phyloP scores from a whole-genome alignment of 2,113 vertebrate genomes.

The Copsychus sechellarum region DNA sequence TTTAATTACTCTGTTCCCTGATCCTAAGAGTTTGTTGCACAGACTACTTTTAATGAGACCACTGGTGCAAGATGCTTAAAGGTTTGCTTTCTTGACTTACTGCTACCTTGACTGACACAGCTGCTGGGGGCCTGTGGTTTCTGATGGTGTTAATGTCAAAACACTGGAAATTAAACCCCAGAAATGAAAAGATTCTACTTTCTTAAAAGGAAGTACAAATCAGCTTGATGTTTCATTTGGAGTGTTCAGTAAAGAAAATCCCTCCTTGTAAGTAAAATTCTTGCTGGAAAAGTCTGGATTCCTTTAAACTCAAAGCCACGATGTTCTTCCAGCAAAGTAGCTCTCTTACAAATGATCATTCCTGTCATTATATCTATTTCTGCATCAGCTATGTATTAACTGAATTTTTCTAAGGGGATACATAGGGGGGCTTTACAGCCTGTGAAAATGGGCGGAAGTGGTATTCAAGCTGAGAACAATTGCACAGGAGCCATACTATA shows the following conservation, averaged over 20 bases:
- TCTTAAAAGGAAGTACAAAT: neutral
- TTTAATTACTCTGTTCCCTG: neutral
- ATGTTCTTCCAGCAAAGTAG: neutral
- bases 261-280: neutral
- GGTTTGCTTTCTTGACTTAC: neutral
- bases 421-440: neutral
- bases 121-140: neutral
- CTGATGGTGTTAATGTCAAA: neutral
- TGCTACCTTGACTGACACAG: neutral
- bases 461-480: slow-evolving; percentile 52
- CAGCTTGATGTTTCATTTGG: neutral
- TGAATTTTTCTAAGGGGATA: neutral
- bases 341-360: neutral
- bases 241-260: neutral
- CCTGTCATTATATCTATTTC: neutral
- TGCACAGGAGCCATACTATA: neutral
- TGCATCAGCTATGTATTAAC: neutral
- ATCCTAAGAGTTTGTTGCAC: neutral
- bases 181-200: neutral
- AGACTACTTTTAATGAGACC: neutral
- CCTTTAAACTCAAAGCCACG: neutral
- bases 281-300: neutral
- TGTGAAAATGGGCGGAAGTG: slow-evolving; percentile 24
- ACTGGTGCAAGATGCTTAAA: neutral
- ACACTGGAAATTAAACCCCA: neutral